Conservation (phyloP, 2,797 vertebrate species). For the Dendrocincla fuliginosa region DNA sequence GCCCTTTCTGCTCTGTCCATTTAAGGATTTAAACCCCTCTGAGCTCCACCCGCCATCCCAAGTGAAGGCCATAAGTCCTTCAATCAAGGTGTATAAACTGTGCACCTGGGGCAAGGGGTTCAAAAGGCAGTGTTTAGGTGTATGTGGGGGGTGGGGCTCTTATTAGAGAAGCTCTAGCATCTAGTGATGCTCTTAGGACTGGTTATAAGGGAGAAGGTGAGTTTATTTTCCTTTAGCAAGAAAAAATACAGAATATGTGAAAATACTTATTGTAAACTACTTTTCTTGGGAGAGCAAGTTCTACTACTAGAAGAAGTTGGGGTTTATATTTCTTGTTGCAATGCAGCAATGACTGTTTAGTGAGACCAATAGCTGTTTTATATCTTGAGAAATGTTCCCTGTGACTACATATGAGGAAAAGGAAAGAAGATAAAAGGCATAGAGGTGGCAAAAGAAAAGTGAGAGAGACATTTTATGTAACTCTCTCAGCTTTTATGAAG, state of each 20-base stretch:
- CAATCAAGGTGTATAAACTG: not conserved
- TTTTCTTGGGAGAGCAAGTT: not conserved
- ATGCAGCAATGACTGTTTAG: not conserved
- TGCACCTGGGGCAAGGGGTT: rapidly evolving
- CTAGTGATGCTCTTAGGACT: rapidly evolving
- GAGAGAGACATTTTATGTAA: not conserved
- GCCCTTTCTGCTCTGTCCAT: rapidly evolving
- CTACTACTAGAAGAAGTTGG: not conserved
- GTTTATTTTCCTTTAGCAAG: not conserved
- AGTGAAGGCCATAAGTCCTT: not conserved
- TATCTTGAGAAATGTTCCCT: not conserved
- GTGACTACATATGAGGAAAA: not conserved
- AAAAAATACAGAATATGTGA: not conserved
- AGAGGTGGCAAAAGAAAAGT: not conserved
- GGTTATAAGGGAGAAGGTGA: not conserved
- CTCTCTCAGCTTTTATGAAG: not conserved
- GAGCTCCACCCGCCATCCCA: not conserved
- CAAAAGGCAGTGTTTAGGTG: rapidly evolving
- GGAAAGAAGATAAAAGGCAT: not conserved
- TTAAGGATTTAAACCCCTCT: not conserved
- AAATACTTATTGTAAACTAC: not conserved
- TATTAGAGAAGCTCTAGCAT: rapidly evolving
- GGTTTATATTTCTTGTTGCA: not conserved
- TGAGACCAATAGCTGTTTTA: not conserved
- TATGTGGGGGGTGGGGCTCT: not conserved